Percentiles rank a stretch among this genome's conserved stretches.
phyloP scores from a whole-genome alignment of 2,888 invertebrate genomes.

The Metallyticus violacea region DNA sequence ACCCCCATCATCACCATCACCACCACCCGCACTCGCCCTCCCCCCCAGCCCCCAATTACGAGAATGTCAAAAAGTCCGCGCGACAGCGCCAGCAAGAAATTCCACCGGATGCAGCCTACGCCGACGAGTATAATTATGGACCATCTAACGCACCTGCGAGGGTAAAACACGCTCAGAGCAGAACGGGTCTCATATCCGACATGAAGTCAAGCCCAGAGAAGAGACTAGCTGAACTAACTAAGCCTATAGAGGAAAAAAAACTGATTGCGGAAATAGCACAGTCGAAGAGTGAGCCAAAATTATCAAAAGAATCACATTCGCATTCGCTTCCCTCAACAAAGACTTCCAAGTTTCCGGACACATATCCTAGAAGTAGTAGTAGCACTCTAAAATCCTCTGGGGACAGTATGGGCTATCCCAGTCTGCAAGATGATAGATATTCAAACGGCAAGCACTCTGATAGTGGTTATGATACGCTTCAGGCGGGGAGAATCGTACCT shows the following conservation, averaged over 20 bases:
- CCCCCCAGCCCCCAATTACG: slow-evolving; percentile 21
- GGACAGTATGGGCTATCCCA: slow-evolving; percentile 15
- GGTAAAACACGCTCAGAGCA: not conserved
- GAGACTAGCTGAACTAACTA: not conserved
- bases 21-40: slow-evolving; percentile 2
- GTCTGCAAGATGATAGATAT: slow-evolving; percentile 33
- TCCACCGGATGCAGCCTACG: slow-evolving; percentile 44
- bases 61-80: slow-evolving; percentile 12
- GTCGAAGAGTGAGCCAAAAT: not conserved
- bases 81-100: slow-evolving; percentile 35
- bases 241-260: not conserved
- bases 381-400: slow-evolving; percentile 18
- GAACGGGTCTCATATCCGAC: not conserved
- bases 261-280: not conserved
- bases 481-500: slow-evolving; percentile 28
- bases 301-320: not conserved
- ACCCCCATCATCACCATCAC: slow-evolving; percentile 20
- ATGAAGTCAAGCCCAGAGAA: not conserved
- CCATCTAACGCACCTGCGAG: not conserved
- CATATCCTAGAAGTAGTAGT: not conserved
- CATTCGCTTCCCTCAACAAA: not conserved
- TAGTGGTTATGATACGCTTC: slow-evolving; percentile 43
- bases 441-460: slow-evolving; percentile 42
- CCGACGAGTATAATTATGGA: slow-evolving; percentile 33
- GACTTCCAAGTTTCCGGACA: slow-evolving; percentile 19